Evolutionary conservation across 2,113 vertebrate genomes (phyloP).

Genomic region (Sphaerodactylus townsendi): DNA sequence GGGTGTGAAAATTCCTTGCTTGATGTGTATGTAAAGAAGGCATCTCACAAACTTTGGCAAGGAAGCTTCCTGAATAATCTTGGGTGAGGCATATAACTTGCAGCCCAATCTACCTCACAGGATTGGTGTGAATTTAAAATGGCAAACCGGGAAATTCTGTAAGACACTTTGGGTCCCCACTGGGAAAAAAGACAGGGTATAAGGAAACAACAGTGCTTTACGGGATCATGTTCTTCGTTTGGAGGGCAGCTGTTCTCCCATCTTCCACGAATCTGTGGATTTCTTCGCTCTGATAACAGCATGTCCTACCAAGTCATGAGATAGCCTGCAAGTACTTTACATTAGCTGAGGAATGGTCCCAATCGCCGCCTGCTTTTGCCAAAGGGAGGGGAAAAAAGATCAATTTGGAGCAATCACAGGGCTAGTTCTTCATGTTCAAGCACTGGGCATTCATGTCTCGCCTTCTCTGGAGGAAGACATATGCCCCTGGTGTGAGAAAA

Average conservation of each 20-base stretch:
- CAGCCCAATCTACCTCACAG: too few species aligned
- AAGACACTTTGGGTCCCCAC: too few species aligned
- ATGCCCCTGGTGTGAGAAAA: slow-evolving; percentile 67
- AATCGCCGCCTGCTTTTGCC: slow-evolving; percentile 57
- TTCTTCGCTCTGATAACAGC: neutral
- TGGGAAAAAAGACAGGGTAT: too few species aligned
- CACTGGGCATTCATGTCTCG: slow-evolving; percentile 57
- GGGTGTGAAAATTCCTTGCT: too few species aligned
- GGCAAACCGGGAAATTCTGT: too few species aligned
- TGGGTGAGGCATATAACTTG: too few species aligned
- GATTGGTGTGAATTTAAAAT: too few species aligned
- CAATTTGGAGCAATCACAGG: slow-evolving; percentile 54
- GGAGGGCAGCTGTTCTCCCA: accelerated
- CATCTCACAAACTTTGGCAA: too few species aligned
- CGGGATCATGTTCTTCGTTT: too few species aligned
- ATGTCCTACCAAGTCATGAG: slow-evolving; percentile 39
- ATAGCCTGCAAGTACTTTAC: slow-evolving; percentile 43
- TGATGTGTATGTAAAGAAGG: too few species aligned
- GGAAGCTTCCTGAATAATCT: too few species aligned
- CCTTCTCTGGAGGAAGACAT: slow-evolving; percentile 67
- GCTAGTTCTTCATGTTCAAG: slow-evolving; percentile 59
- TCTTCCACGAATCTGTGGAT: slow-evolving; percentile 35
- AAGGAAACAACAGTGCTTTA: too few species aligned
- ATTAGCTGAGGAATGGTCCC: slow-evolving; percentile 55
- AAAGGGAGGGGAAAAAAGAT: slow-evolving; percentile 31